phyloP scores from a whole-genome alignment of 2,888 invertebrate genomes.

The Acanthacorydalis orientalis region DNA sequence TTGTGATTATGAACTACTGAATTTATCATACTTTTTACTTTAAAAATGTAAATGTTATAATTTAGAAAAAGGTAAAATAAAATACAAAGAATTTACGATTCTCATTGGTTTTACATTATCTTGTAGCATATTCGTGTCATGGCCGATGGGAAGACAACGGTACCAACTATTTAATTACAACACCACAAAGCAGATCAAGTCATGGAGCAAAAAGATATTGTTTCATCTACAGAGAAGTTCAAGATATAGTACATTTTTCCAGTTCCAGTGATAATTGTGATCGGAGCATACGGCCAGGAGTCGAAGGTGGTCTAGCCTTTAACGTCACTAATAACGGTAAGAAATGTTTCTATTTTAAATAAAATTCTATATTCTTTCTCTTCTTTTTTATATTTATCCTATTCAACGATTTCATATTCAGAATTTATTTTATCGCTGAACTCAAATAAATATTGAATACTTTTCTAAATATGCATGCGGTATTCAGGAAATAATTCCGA shows the following conservation, averaged over 20 bases:
- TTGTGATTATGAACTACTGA: too few relatives aligned
- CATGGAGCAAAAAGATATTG: constrained; percentile 53
- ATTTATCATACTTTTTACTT: too few relatives aligned
- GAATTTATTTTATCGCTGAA: neutral
- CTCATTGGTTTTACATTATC: constrained; percentile 5
- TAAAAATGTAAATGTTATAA: too few relatives aligned
- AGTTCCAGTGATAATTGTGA: constrained; percentile 48
- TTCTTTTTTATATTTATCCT: neutral
- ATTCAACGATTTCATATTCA: neutral
- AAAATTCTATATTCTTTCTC: neutral
- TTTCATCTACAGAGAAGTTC: constrained; percentile 55
- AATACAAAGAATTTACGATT: too few relatives aligned
- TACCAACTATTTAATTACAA: constrained; percentile 70
- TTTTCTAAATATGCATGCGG: too few relatives aligned
- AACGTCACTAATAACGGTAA: constrained; percentile 54
- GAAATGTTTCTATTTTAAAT: constrained; percentile 9
- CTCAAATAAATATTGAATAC: neutral
- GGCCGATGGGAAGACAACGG: constrained; percentile 80
- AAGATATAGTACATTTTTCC: constrained; percentile 34
- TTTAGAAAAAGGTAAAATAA: too few relatives aligned
- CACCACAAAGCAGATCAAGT: constrained; percentile 49
- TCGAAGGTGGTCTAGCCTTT: constrained; percentile 43
- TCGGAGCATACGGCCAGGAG: constrained; percentile 32
- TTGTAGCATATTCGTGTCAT: constrained; percentile 73
- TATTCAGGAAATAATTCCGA: too few relatives aligned